These are phyloP conservation scores for Stenolophus ochropezus DNA, from an alignment of 2,888 invertebrate genomes.

Conservation along the genomic window DNA sequence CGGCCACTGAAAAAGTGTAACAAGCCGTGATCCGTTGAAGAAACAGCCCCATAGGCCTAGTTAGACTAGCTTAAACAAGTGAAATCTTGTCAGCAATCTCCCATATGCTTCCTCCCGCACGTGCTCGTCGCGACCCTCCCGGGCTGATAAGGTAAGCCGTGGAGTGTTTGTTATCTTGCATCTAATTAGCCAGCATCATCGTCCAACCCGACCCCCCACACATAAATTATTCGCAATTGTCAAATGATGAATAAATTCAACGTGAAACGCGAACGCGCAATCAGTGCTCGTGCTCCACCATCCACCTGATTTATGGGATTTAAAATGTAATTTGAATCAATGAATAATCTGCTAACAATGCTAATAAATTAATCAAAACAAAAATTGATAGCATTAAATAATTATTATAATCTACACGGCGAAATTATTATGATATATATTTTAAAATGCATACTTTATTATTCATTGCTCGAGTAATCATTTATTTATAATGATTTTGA, in stretches of 20 bases:
- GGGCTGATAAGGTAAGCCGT: constrained; percentile 49
- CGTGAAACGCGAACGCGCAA: neutral
- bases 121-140: constrained; percentile 18
- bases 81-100: neutral
- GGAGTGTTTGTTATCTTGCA: constrained; percentile 45
- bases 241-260: neutral
- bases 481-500: no score
- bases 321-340: constrained; percentile 14
- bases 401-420: no score
- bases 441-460: no score
- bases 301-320: constrained; percentile 1
- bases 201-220: neutral
- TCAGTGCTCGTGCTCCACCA: neutral
- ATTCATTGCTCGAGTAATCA: no score
- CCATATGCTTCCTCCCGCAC: neutral
- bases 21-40: no score
- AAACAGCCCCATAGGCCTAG: no score
- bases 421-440: no score
- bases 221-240: neutral
- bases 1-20: no score
- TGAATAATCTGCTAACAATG: neutral
- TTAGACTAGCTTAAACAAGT: no score
- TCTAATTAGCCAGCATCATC: neutral
- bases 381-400: neutral
- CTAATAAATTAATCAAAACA: constrained; percentile 4